Percentiles rank a stretch among this genome's conserved stretches.
Conservation (phyloP, 2,888 invertebrate genomes). For the Meliscaeva auricollis region DNA sequence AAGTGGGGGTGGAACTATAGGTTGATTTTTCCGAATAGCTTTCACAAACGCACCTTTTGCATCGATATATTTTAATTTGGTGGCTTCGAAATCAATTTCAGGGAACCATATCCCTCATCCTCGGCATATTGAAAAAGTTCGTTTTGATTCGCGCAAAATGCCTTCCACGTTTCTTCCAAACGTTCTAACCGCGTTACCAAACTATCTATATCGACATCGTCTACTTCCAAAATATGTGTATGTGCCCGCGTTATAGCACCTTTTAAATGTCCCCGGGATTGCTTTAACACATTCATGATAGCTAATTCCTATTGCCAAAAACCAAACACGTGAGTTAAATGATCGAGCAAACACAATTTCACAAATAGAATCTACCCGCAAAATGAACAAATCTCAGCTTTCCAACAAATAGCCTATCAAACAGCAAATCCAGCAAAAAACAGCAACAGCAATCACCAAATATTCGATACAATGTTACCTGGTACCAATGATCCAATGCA, state of each 20-base stretch:
- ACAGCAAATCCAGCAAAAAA: not conserved
- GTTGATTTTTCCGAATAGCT: conserved; percentile 1
- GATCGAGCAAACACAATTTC: not conserved
- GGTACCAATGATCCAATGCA: not conserved
- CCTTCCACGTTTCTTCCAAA: conserved; percentile 3
- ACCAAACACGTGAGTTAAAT: not conserved
- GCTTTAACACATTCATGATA: not conserved
- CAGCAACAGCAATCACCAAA: not conserved
- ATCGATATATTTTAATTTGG: conserved; percentile 3
- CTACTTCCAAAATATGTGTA: no score
- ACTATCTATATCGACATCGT: not conserved
- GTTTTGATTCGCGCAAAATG: conserved; percentile 1
- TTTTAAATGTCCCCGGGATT: conserved; percentile 16
- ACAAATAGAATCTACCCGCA: not conserved
- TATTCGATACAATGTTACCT: not conserved
- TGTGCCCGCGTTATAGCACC: not conserved
- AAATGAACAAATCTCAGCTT: not conserved
- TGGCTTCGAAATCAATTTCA: conserved; percentile 6
- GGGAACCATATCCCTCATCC: not conserved
- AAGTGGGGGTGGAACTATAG: not conserved
- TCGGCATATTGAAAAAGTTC: conserved; percentile 3
- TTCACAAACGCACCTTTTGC: conserved; percentile 25
- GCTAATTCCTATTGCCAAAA: not conserved
- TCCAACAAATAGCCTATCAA: not conserved
- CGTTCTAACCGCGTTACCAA: not conserved